These are phyloP conservation scores for Phalacrocorax brasilianus DNA, from an alignment of 2,113 vertebrate genomes.

Conservation along the genomic window DNA sequence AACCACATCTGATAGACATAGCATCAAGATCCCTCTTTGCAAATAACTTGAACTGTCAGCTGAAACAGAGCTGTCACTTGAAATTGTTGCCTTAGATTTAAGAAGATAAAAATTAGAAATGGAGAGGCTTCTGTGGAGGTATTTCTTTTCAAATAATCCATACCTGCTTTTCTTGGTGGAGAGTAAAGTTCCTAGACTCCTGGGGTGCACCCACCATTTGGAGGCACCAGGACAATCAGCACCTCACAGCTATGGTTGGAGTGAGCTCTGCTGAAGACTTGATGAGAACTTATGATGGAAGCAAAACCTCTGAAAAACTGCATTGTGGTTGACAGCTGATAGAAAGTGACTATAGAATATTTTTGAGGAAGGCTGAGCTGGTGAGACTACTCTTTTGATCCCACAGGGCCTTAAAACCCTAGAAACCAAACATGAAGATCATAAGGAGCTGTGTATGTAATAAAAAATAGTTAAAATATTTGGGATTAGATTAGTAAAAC, in stretches of 20 bases:
- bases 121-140: not conserved
- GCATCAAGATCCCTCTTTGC: not conserved
- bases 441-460: not conserved
- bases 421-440: not conserved
- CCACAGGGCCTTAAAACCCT: not conserved
- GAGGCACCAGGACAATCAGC: not conserved
- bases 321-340: not conserved
- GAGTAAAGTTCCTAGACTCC: not conserved
- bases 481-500: not conserved
- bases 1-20: not conserved
- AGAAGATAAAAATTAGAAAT: not conserved
- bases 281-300: not conserved
- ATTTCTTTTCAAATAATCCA: not conserved
- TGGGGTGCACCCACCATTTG: not conserved
- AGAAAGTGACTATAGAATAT: not conserved
- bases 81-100: not conserved
- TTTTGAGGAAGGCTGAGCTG: not conserved
- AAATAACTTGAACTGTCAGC: not conserved
- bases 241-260: not conserved
- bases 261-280: not conserved
- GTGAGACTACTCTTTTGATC: not conserved
- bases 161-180: not conserved
- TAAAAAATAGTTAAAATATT: slow-evolving; percentile 14
- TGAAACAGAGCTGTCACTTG: not conserved
- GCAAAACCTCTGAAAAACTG: not conserved